Evolutionary conservation across 2,888 invertebrate genomes (phyloP), one percentile per base, ranked within the genome.

Genomic region (Parascotia fuliginaria): DNA sequence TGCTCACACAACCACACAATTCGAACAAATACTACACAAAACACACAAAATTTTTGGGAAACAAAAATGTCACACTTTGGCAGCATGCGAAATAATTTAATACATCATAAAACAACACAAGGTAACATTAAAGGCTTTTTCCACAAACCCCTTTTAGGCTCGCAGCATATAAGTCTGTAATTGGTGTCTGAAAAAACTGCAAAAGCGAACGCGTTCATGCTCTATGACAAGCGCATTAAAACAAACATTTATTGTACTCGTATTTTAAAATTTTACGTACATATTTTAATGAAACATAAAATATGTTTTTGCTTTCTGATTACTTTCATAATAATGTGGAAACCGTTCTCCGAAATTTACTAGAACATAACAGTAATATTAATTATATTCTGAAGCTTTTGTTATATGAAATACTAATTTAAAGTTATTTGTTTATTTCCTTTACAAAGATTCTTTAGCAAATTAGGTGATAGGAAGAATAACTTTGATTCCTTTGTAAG

Each of bases 51-150:
- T 38, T 9, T 3, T 16, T 37, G 15, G 13, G 19, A 27, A 34
- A 48, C 12, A 32, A 32, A 37, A 36, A 3, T 27, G 13, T 9
- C 14, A 4, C 40, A 39, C 40, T 13, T 32, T 37, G 13, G 15
- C 32, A 36, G 4, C 15, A 28, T 32, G 15, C 28, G 12, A 46
- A 42, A 38, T 42, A 34, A 42, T 52, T 24, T 28, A 39, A 27
- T 98, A 97, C 42, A 98, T 97, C 79, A 98, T 92, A 85, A 29
- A 87, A 86, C 50, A 77, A 45, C 34, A 48, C 14, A 33, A 32
- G 24, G 40, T 33, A 19, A 40, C 39, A 36, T 50, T 42, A 64
- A 59, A 65, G 46, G 42, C 32, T 39, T 49, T 42, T 50, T 44
- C 15, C 15, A 27, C 49, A 39, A 51, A 9, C 9, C 38, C 22